A percentile compares a stretch with the other conserved stretches of the same genome.
Evolutionary conservation across 2,113 vertebrate genomes (phyloP).

Genomic region (Nannobrachium achirus): DNA sequence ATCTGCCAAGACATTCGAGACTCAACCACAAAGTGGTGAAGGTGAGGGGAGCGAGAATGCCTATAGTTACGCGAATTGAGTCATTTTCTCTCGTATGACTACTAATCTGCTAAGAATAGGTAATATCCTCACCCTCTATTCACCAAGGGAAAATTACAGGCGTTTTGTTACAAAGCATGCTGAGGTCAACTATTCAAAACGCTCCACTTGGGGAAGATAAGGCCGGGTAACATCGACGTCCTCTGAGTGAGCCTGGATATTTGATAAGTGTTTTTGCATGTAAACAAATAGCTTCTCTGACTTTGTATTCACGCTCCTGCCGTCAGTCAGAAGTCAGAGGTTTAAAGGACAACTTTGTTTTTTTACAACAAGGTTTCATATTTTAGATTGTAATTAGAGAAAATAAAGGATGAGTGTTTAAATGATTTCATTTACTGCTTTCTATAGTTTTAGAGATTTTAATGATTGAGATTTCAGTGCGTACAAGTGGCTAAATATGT

Average conservation of each 20-base stretch:
- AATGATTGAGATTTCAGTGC: no score
- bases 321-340: no score
- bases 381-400: no score
- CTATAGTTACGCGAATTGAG: constrained; percentile 37
- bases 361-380: no score
- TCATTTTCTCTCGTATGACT: constrained; percentile 42
- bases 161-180: background rate
- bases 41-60: constrained; percentile 25
- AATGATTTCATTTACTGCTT: no score
- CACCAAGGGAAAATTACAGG: constrained; percentile 41
- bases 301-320: background rate
- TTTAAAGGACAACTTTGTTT: no score
- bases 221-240: background rate
- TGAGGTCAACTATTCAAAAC: constrained; percentile 7
- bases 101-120: constrained; percentile 41
- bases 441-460: no score
- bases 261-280: background rate
- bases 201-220: background rate
- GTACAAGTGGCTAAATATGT: no score
- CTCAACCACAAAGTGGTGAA: constrained; percentile 28
- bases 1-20: background rate
- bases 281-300: background rate
- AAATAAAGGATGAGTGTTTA: no score
- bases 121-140: constrained; percentile 29
- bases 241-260: background rate